Conservation (phyloP, 2,888 invertebrate genomes). For the Alsophila aescularia region DNA sequence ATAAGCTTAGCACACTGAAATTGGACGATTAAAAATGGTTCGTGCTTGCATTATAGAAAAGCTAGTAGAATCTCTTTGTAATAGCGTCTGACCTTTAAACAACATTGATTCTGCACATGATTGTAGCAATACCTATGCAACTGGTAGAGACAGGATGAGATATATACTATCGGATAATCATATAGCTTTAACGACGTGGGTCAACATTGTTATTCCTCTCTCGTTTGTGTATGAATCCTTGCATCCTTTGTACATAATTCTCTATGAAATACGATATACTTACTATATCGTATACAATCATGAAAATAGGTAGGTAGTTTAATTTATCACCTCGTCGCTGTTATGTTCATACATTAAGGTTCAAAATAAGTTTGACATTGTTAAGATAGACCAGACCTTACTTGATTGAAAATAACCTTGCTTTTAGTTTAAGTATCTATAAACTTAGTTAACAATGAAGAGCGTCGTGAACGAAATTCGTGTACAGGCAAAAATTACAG, state of each 20-base stretch:
- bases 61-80: background rate
- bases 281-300: constrained; percentile 11
- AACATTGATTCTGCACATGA: constrained; percentile 8
- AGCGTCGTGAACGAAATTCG: too few species aligned
- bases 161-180: constrained; percentile 28
- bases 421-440: constrained; percentile 11
- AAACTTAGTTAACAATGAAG: constrained; percentile 22
- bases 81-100: background rate
- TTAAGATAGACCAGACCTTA: background rate
- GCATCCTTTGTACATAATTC: constrained; percentile 36
- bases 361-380: constrained; percentile 1
- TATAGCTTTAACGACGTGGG: constrained; percentile 29
- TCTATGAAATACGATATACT: too few species aligned
- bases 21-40: too few species aligned
- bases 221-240: constrained; percentile 34
- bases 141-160: constrained; percentile 31
- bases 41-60: background rate
- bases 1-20: too few species aligned
- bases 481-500: too few species aligned
- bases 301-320: constrained; percentile 1
- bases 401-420: constrained; percentile 1
- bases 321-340: background rate
- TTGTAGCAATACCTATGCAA: constrained; percentile 20
- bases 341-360: constrained; percentile 5
- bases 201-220: constrained; percentile 35